Percentiles rank a stretch among this genome's conserved stretches.
These are phyloP conservation scores for Oxyteleia sp. DNA, from an alignment of 2,888 invertebrate genomes.

Conservation along the genomic window DNA sequence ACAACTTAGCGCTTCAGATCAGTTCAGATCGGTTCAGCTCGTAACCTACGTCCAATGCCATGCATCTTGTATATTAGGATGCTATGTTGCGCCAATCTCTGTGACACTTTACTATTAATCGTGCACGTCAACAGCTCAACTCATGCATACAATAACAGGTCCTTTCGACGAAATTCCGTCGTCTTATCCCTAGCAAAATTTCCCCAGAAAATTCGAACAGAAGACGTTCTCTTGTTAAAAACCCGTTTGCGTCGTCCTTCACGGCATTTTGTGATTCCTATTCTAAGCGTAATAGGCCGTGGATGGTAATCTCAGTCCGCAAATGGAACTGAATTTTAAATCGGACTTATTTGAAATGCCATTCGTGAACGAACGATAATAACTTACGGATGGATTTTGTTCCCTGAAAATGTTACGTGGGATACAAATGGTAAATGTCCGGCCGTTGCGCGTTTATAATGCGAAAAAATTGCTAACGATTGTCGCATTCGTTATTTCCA, in stretches of 20 bases:
- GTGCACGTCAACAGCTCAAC: constrained; percentile 67
- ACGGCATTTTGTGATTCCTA: constrained; percentile 53
- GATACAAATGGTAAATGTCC: constrained; percentile 65
- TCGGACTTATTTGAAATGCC: constrained; percentile 69
- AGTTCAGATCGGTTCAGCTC: constrained; percentile 48
- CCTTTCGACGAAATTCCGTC: no score
- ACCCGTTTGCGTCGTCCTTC: constrained; percentile 60
- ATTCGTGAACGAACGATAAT: constrained; percentile 70
- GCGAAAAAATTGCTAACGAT: constrained; percentile 59
- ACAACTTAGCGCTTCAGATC: constrained; percentile 62
- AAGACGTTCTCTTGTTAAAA: constrained; percentile 50
- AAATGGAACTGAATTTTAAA: constrained; percentile 71
- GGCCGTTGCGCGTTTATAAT: constrained; percentile 43
- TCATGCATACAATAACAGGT: constrained; percentile 70
- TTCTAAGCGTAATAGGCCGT: constrained; percentile 66
- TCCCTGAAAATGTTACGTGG: constrained; percentile 65
- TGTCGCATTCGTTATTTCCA: constrained; percentile 64
- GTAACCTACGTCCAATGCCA: constrained; percentile 72
- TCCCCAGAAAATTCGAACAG: no score
- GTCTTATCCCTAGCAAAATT: no score
- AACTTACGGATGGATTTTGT: constrained; percentile 68
- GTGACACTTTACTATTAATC: constrained; percentile 77
- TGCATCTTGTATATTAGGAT: constrained; percentile 78
- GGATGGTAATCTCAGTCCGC: constrained; percentile 64
- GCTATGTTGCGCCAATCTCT: constrained; percentile 62